Evolutionary conservation across 2,888 invertebrate genomes (phyloP).

Genomic region (Agonum fuliginosum): DNA sequence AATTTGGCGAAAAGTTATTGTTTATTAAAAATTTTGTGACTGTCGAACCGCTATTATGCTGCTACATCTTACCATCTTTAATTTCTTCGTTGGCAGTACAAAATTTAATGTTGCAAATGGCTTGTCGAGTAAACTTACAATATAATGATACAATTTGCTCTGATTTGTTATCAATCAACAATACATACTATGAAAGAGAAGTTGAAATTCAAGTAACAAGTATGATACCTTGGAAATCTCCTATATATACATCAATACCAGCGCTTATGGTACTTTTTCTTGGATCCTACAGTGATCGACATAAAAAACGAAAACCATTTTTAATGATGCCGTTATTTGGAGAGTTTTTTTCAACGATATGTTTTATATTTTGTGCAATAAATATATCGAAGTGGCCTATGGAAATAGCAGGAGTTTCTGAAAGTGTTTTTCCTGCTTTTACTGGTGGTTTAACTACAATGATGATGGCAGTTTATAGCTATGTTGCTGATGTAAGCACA

Average conservation of each 20-base stretch:
- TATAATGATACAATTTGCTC: constrained; percentile 74
- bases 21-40: constrained; percentile 68
- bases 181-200: constrained; percentile 70
- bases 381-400: constrained; percentile 76
- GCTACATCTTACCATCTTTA: constrained; percentile 68
- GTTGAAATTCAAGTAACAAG: constrained; percentile 74
- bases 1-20: constrained; percentile 60
- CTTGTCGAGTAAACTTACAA: constrained; percentile 75
- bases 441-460: constrained; percentile 76
- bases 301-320: constrained; percentile 70
- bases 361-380: constrained; percentile 75
- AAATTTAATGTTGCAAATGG: constrained; percentile 76
- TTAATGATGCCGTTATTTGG: constrained; percentile 70
- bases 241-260: constrained; percentile 69
- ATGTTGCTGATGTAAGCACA: constrained; percentile 73
- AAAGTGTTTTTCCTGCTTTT: constrained; percentile 76
- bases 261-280: constrained; percentile 69
- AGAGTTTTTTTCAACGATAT: constrained; percentile 72
- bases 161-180: constrained; percentile 68
- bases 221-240: constrained; percentile 69
- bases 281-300: constrained; percentile 71
- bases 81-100: constrained; percentile 72
- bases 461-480: constrained; percentile 70
- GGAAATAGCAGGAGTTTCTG: constrained; percentile 74
- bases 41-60: constrained; percentile 69